Evolutionary conservation across 2,888 invertebrate species (phyloP).

Genomic region (Caenorhabditis wallacei): DNA sequence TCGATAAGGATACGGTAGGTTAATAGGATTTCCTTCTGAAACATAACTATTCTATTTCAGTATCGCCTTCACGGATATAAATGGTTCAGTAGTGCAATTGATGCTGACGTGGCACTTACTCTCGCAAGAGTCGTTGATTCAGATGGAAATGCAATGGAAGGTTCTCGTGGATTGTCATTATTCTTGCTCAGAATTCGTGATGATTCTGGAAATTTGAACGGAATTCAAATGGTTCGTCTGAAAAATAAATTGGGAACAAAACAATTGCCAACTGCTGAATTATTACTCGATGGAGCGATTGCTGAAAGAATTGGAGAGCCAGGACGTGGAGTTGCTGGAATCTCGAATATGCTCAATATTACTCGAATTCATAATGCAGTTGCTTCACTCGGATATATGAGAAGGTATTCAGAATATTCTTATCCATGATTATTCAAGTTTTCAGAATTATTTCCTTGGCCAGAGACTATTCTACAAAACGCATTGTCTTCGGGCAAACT

Average conservation of each 20-base stretch:
- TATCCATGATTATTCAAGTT: neutral
- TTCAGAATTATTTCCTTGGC: slow-evolving; percentile 85
- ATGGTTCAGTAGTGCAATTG: slow-evolving; percentile 86
- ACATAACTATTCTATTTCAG: slow-evolving; percentile 48
- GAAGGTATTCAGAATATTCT: slow-evolving; percentile 65
- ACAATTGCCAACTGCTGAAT: slow-evolving; percentile 86
- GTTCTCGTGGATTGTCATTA: slow-evolving; percentile 85
- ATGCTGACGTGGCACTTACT: slow-evolving; percentile 86
- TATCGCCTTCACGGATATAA: slow-evolving; percentile 86
- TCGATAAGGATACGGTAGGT: slow-evolving; percentile 69
- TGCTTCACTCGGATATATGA: slow-evolving; percentile 83
- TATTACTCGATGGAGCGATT: slow-evolving; percentile 85
- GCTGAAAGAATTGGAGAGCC: slow-evolving; percentile 69
- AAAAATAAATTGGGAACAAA: slow-evolving; percentile 86
- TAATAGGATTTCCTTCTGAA: neutral
- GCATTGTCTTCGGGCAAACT: slow-evolving; percentile 85
- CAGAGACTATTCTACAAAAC: slow-evolving; percentile 85
- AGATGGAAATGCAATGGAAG: slow-evolving; percentile 84
- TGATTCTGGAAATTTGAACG: slow-evolving; percentile 84
- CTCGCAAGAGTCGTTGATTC: slow-evolving; percentile 85
- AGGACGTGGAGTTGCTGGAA: slow-evolving; percentile 85
- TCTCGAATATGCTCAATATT: slow-evolving; percentile 86
- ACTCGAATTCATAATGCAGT: slow-evolving; percentile 86
- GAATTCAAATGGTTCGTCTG: slow-evolving; percentile 85
- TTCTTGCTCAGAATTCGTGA: slow-evolving; percentile 85